phyloP scores from a whole-genome alignment of 1,140 invertebrate genomes.

The Berghia stephanieae region DNA sequence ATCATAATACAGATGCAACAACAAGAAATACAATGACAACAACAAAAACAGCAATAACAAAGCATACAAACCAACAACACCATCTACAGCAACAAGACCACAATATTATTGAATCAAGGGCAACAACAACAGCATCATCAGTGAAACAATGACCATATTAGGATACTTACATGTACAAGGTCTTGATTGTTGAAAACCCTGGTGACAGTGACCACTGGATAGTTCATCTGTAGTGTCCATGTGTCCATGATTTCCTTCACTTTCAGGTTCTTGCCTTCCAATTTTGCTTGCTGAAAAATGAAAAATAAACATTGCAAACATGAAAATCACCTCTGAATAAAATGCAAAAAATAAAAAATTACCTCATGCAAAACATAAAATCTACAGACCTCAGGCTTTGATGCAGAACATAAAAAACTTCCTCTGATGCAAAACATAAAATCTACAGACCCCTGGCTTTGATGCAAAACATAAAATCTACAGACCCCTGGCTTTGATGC shows the following conservation, averaged over 20 bases:
- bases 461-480: no score
- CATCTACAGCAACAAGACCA: constrained; percentile 15
- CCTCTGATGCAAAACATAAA: no score
- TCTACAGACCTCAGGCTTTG: no score
- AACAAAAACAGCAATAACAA: no score
- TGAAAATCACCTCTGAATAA: neutral
- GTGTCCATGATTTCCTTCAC: constrained; percentile 84
- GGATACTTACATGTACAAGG: constrained; percentile 41
- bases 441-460: no score
- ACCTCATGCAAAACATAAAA: no score
- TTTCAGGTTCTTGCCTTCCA: constrained; percentile 28
- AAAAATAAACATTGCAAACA: neutral
- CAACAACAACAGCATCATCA: neutral
- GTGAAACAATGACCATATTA: constrained; percentile 32
- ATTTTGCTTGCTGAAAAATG: constrained; percentile 39
- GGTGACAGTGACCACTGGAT: constrained; percentile 81
- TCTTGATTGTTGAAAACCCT: constrained; percentile 18
- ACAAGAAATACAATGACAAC: no score
- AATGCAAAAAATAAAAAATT: neutral
- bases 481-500: no score
- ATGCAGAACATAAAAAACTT: neutral
- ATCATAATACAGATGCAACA: no score
- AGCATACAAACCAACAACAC: no score
- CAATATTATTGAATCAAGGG: neutral
- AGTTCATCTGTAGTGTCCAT: constrained; percentile 89